A percentile compares a stretch with the other conserved stretches of the same genome.
phyloP scores from a whole-genome alignment of 2,797 vertebrate species.

The Smutsia temminckii region DNA sequence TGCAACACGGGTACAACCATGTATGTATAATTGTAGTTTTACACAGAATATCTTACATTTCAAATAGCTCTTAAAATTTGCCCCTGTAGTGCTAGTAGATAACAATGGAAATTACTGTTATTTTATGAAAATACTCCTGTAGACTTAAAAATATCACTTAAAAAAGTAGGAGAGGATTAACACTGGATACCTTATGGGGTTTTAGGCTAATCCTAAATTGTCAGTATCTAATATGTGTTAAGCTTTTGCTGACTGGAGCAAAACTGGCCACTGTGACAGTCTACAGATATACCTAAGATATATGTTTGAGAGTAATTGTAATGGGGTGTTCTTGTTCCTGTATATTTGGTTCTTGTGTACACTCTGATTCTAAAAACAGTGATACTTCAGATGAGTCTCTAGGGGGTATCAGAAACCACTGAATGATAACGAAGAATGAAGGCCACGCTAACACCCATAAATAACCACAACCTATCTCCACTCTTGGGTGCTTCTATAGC shows the following conservation, averaged over 20 bases:
- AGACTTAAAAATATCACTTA: neutral
- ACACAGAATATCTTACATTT: neutral
- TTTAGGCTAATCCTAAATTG: neutral
- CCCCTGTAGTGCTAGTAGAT: neutral
- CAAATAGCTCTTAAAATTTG: conserved; percentile 10
- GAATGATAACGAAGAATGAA: neutral
- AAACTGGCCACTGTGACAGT: neutral
- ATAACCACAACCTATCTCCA: neutral
- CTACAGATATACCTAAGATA: neutral
- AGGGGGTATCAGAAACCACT: conserved; percentile 10
- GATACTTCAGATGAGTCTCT: neutral
- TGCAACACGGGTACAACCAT: neutral
- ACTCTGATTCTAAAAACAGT: neutral
- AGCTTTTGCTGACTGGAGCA: neutral
- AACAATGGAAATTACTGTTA: neutral
- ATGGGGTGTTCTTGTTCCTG: neutral
- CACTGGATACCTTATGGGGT: neutral
- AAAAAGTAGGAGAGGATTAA: neutral
- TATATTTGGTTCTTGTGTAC: neutral
- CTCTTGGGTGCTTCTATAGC: neutral
- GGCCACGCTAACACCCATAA: neutral
- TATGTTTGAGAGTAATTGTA: conserved; percentile 15
- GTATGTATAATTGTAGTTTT: neutral
- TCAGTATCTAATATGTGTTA: conserved; percentile 10
- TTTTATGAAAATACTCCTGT: conserved; percentile 15